These are phyloP conservation scores for Prenolepis imparis DNA, from an alignment of 2,888 invertebrate genomes.

Conservation along the genomic window DNA sequence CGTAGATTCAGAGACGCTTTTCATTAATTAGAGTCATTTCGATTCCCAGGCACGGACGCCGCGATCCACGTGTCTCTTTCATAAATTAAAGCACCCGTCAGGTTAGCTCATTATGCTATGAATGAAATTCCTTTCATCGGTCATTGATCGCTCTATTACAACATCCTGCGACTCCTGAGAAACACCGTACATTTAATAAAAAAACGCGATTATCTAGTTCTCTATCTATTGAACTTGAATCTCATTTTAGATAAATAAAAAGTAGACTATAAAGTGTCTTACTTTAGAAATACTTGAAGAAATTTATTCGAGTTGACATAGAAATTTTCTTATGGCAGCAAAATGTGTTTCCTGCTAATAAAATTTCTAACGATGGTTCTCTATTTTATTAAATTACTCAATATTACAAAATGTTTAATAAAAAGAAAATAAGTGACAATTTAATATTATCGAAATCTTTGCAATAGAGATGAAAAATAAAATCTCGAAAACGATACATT, in stretches of 20 bases:
- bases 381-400: neutral
- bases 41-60: neutral
- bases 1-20: neutral
- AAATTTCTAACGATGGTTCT: neutral
- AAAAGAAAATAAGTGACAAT: neutral
- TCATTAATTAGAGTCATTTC: conserved; percentile 20
- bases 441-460: neutral
- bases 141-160: conserved; percentile 5
- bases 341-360: too few species aligned
- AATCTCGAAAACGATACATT: neutral
- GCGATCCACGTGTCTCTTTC: neutral
- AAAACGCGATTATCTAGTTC: neutral
- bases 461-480: neutral
- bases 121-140: conserved; percentile 1
- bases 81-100: conserved; percentile 19
- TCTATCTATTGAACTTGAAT: neutral
- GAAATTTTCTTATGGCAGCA: too few species aligned
- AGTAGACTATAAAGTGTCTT: too few species aligned
- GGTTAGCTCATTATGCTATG: neutral
- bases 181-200: neutral
- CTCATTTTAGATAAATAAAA: neutral
- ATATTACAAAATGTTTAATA: neutral
- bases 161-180: conserved; percentile 11
- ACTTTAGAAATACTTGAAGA: too few species aligned
- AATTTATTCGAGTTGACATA: too few species aligned